These are phyloP conservation scores for Chloropsis hardwickii DNA, from an alignment of 2,113 vertebrate species.

Conservation along the genomic window DNA sequence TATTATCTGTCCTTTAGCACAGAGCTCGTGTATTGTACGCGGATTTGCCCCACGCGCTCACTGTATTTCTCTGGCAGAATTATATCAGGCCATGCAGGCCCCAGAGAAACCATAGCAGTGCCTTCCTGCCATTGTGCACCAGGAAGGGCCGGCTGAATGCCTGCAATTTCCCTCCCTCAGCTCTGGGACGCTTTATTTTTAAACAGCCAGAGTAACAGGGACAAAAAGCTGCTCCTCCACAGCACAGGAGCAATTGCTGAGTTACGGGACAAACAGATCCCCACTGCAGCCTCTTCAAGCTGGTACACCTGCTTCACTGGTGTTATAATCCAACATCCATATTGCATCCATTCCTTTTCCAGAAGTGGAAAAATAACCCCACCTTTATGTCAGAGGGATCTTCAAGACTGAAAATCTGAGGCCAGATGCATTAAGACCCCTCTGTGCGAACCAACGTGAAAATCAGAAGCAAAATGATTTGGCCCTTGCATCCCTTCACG, in stretches of 20 bases:
- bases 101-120: conserved; percentile 73
- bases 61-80: conserved; percentile 17
- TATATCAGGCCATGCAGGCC: conserved; percentile 60
- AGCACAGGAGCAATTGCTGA: fast-evolving
- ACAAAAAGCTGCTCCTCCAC: conserved; percentile 11
- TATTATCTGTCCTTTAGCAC: neutral
- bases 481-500: neutral
- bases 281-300: fast-evolving
- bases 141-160: conserved; percentile 76
- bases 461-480: neutral
- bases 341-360: no score
- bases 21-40: neutral
- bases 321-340: fast-evolving
- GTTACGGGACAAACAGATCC: fast-evolving
- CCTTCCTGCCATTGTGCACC: conserved; percentile 86
- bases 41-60: neutral
- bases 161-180: neutral
- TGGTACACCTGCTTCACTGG: neutral
- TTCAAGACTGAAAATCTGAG: neutral
- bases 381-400: neutral
- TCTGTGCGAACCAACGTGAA: neutral
- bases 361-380: neutral
- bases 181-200: conserved; percentile 49
- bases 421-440: neutral
- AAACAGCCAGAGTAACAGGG: conserved; percentile 28